Evolutionary conservation across 1,140 invertebrate species (phyloP).

Genomic region (Melipona quadrifasciata): DNA sequence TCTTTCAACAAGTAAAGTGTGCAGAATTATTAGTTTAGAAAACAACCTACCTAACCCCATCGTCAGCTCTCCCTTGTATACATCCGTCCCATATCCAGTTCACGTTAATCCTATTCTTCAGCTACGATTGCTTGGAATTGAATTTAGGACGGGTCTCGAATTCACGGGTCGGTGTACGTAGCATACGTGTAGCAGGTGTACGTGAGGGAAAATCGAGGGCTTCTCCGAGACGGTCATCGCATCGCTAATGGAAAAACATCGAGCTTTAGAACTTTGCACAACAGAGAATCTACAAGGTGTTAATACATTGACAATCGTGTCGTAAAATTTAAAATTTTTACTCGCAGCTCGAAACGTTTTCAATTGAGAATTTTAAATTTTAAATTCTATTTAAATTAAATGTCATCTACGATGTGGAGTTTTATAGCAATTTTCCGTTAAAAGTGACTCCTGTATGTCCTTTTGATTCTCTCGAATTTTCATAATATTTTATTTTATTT

Average conservation of each 20-base stretch:
- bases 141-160: not conserved
- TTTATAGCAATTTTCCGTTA: too few relatives aligned
- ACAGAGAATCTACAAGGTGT: too few relatives aligned
- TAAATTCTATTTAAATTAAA: too few relatives aligned
- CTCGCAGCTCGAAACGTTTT: too few relatives aligned
- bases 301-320: too few relatives aligned
- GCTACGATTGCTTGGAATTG: not conserved
- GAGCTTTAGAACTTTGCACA: too few relatives aligned
- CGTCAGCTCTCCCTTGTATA: not conserved
- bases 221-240: not conserved
- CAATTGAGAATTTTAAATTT: too few relatives aligned
- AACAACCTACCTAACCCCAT: not conserved
- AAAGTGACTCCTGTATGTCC: too few relatives aligned
- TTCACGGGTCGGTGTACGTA: not conserved
- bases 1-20: not conserved
- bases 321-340: too few relatives aligned
- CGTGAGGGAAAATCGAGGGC: not conserved
- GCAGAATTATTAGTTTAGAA: not conserved
- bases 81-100: not conserved
- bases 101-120: slow-evolving; percentile 1
- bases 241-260: not conserved
- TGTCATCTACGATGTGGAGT: too few relatives aligned
- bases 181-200: not conserved
- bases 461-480: too few relatives aligned
- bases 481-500: too few relatives aligned